phyloP scores from a whole-genome alignment of 2,888 invertebrate genomes.

The Himalopsyche tibetana region DNA sequence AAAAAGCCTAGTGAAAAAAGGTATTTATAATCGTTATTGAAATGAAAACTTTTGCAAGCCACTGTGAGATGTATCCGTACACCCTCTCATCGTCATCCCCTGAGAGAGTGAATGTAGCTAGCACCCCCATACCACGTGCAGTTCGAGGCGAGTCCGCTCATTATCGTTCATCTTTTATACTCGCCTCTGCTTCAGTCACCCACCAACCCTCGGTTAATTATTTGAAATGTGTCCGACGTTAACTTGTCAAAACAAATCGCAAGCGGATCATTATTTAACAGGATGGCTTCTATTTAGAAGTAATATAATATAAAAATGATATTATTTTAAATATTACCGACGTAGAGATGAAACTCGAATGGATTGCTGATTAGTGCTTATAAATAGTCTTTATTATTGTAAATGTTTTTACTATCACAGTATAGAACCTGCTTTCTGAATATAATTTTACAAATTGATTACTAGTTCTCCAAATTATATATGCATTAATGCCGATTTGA shows the following conservation, averaged over 20 bases:
- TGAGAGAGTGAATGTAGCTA: constrained; percentile 41
- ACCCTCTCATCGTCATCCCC: constrained; percentile 43
- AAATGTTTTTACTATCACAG: too few relatives aligned
- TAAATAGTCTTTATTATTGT: too few relatives aligned
- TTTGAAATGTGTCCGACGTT: constrained; percentile 59
- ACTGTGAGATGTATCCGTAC: neutral
- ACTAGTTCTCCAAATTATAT: too few relatives aligned
- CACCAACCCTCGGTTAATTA: constrained; percentile 59
- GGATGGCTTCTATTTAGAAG: neutral
- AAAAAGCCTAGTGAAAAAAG: too few relatives aligned
- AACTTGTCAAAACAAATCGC: constrained; percentile 47
- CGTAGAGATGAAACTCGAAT: too few relatives aligned
- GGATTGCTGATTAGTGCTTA: too few relatives aligned
- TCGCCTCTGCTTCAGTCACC: neutral
- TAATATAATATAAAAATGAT: neutral
- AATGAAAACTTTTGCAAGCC: neutral
- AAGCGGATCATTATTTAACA: neutral
- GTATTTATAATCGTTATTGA: too few relatives aligned
- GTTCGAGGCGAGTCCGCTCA: constrained; percentile 52
- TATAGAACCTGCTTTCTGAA: too few relatives aligned
- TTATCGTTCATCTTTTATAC: constrained; percentile 63
- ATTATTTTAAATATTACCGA: neutral
- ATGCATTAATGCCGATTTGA: too few relatives aligned
- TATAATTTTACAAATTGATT: too few relatives aligned
- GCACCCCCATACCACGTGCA: neutral